Percentiles rank a stretch among this genome's conserved stretches.
These are phyloP conservation scores for Arge pagana DNA, from an alignment of 2,888 invertebrate species.

Conservation along the genomic window DNA sequence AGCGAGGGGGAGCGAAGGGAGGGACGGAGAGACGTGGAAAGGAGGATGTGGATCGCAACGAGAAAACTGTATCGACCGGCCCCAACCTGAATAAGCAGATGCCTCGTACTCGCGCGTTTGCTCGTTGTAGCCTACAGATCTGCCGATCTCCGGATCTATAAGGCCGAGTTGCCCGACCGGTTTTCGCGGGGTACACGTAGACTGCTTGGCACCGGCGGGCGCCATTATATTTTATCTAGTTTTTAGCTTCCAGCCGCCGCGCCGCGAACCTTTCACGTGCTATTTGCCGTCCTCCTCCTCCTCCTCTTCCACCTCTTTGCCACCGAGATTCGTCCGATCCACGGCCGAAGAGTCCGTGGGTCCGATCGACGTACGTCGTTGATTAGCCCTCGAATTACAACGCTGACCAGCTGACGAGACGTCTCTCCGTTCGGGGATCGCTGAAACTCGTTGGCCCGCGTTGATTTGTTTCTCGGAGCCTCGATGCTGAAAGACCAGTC, in stretches of 20 bases:
- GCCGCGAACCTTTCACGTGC: slow-evolving; percentile 8
- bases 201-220: slow-evolving; percentile 48
- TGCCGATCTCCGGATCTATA: slow-evolving; percentile 17
- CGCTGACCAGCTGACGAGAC: no score
- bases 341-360: no score
- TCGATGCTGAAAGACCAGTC: no score
- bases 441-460: no score
- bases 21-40: slow-evolving; percentile 4
- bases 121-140: slow-evolving; percentile 10
- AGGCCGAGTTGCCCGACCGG: slow-evolving; percentile 38
- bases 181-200: slow-evolving; percentile 44
- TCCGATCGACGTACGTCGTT: no score
- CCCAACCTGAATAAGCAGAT: slow-evolving; percentile 4
- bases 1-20: slow-evolving; percentile 1
- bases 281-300: no score
- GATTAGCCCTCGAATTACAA: no score
- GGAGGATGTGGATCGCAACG: not conserved
- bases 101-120: no score
- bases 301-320: no score
- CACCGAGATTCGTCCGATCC: no score
- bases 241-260: slow-evolving; percentile 16
- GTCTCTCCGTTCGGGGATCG: no score
- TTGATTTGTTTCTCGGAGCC: no score
- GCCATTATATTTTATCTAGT: slow-evolving; percentile 20
- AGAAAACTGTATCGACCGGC: slow-evolving; percentile 10